phyloP scores from a whole-genome alignment of 2,113 vertebrate genomes.

The Clarias magur region DNA sequence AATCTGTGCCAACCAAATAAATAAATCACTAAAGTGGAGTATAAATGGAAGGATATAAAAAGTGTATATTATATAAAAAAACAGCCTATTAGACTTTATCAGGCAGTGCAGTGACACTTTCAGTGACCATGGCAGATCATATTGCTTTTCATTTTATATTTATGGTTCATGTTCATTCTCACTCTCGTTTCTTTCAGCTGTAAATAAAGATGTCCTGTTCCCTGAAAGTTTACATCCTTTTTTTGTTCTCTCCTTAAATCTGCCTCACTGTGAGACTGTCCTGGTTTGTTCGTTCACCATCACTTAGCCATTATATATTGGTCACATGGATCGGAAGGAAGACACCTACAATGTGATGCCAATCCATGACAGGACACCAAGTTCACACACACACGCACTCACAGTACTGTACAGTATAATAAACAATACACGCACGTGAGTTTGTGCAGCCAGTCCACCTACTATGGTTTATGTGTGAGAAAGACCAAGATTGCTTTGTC shows the following conservation, averaged over 20 bases:
- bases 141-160: neutral
- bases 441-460: neutral
- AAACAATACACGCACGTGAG: neutral
- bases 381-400: neutral
- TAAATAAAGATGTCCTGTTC: neutral
- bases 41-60: neutral
- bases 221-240: neutral
- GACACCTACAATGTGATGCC: neutral
- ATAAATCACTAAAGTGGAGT: neutral
- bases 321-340: neutral
- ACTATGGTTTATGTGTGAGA: neutral
- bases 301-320: neutral
- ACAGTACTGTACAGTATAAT: too few relatives aligned
- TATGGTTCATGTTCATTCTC: neutral
- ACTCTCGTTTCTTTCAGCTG: neutral
- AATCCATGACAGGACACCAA: neutral
- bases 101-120: neutral
- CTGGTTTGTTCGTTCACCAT: neutral
- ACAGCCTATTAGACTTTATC: neutral
- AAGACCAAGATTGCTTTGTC: neutral
- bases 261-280: neutral
- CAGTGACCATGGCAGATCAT: neutral
- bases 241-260: neutral
- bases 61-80: neutral
- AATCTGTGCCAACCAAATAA: neutral